Percentiles rank a stretch among this genome's conserved stretches.
These are phyloP conservation scores for Bilobella aurantiaca DNA, from an alignment of 1,140 invertebrate species.

Conservation along the genomic window DNA sequence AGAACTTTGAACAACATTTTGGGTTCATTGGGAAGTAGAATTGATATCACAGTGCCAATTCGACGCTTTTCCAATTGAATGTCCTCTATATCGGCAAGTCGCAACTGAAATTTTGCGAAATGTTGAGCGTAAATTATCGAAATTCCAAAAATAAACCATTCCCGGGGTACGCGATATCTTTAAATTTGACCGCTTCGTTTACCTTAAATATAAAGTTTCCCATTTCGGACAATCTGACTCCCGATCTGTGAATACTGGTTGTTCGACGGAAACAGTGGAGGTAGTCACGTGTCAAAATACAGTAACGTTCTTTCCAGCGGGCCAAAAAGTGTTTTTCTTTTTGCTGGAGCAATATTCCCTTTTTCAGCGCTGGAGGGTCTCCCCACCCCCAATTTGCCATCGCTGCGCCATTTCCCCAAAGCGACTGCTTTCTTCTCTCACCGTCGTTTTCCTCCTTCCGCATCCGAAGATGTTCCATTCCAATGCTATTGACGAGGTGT, in stretches of 20 bases:
- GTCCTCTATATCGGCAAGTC: constrained; percentile 53
- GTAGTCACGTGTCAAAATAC: constrained; percentile 48
- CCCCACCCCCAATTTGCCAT: constrained; percentile 25
- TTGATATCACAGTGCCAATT: constrained; percentile 31
- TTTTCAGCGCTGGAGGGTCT: constrained; percentile 33
- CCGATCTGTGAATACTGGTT: constrained; percentile 38
- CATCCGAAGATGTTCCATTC: constrained; percentile 7
- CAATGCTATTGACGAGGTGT: constrained; percentile 23
- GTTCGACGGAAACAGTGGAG: constrained; percentile 57
- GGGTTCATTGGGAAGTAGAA: constrained; percentile 29
- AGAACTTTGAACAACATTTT: constrained; percentile 22
- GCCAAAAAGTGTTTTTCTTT: constrained; percentile 52
- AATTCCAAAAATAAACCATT: too few relatives aligned
- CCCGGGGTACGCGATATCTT: too few relatives aligned
- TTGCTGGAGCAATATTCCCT: constrained; percentile 55
- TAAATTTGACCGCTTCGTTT: constrained; percentile 34
- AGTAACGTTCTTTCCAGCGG: constrained; percentile 51
- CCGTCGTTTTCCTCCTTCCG: neutral
- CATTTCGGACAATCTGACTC: constrained; percentile 55
- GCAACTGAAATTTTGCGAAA: constrained; percentile 43
- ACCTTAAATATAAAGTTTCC: constrained; percentile 60
- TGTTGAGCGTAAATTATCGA: too few relatives aligned
- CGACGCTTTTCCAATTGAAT: constrained; percentile 47
- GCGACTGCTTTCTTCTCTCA: constrained; percentile 8
- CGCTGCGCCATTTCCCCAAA: constrained; percentile 4